Evolutionary conservation across 2,113 vertebrate species (phyloP), one percentile per base, ranked within the genome.

Genomic region (Gallinago undulata): DNA sequence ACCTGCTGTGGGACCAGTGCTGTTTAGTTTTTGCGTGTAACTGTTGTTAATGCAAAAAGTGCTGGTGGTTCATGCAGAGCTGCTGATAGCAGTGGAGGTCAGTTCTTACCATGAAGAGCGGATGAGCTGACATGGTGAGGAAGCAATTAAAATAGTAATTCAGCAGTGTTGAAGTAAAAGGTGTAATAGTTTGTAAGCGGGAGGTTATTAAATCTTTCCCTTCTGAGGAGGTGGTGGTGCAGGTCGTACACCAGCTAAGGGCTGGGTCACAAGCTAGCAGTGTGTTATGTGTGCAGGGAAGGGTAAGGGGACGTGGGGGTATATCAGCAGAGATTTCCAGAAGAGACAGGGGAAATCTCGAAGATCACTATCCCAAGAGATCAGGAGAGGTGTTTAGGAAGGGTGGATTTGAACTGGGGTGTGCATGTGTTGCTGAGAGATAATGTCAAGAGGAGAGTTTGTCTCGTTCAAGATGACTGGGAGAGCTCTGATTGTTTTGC

Each of bases 251-350:
- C 5, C 6, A 39, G 82, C 27, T 18, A 39, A 45, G 39, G 64
- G 67, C 72, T 78, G 68, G 50, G 16, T 78, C 39, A 6, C 1
- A 4, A 57, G 35, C 30, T 21, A 33, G 47, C 41, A 5, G n/a
- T 14, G 41, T 24, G 24, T 63, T 41, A 45, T 6, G 1, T 1
- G 0, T 17, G 22, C 28, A 55, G 39, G 25, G n/a, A 39, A 16
- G 37, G 57, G 3, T 12, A 1, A 19, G 35, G 41, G 50, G 9
- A 13, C 2, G 2, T 21, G 12, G 19, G 35, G 17, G 13, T 37
- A 5, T 16, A 19, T 16, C 56, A 53, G 60, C n/a, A 88, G 70
- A 45, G 77, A 4, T 63, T 82, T 45, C 23, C 27, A 8, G 33
- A 39, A 59, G 37, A n/a, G 64, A 15, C 1, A 4, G 39, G 19